Base-by-base conservation (phyloP, 2,113 vertebrate species). In the Ochotona princeps region DNA sequence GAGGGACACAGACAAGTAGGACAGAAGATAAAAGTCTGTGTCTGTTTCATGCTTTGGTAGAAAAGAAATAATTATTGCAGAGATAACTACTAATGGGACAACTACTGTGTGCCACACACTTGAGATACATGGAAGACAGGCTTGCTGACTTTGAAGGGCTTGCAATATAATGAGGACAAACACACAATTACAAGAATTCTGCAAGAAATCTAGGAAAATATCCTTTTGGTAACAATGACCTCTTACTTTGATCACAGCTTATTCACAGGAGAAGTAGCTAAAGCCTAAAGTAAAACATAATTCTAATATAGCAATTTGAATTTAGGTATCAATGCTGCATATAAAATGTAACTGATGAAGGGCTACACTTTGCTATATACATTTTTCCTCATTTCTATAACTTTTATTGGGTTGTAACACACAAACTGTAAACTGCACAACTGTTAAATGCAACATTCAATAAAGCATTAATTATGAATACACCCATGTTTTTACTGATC, bases 291-390 rank as follows among this genome's bases (percentile, higher is more conserved):
- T 83, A 89, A 89, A 86, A 75, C 47, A 78, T 44, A 25, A 88
- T 84, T 90, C 72, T 70, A 74, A 83, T 35, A 70, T 3, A 81
- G n/a, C 26, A 83, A 23, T 92, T 84, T 92, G 15, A 83, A 76
- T 63, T 28, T 60, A 51, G 18, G 70, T 61, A 11, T 15, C 67
- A 90, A 65, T 72, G 28, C 17, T 87, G 38, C 79, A 13, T 80
- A 90, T 92, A 82, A 94, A 95, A 75, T 84, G 90, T n/a, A 83
- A 90, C 87, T 83, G 79, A 25, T 66, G 51, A 69, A 66, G n/a
- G 23, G 47, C 54, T 90, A 54, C 72, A 81, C 93, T 72, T 91
- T 70, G 30, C 63, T 76, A 61, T 78, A 47, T 87, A 32, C 83
- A 83, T 61, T 83, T 90, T 23, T 12, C 47, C 18, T 79, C n/a